Evolutionary conservation across 1,140 invertebrate genomes (phyloP).

Genomic region (Zaprionus davidi): DNA sequence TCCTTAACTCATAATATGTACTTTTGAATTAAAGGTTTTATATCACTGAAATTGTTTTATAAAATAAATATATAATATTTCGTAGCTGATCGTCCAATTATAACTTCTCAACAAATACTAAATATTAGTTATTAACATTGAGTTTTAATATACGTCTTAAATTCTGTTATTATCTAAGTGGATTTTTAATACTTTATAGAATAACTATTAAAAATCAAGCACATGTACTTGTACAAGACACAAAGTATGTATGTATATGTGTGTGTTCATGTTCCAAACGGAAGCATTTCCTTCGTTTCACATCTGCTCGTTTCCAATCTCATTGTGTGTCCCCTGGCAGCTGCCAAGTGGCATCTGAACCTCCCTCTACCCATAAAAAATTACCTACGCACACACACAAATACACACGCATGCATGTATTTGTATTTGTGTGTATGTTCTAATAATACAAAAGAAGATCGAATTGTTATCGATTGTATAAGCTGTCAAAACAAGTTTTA

Average conservation of each 20-base stretch:
- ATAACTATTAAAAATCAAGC: too few relatives aligned
- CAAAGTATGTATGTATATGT: neutral
- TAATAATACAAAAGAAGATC: neutral
- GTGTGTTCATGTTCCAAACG: neutral
- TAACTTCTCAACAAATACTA: too few relatives aligned
- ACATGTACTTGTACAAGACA: neutral
- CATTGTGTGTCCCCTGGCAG: neutral
- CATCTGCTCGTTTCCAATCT: constrained; percentile 20
- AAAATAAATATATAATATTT: too few relatives aligned
- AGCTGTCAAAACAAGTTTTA: neutral
- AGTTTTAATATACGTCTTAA: too few relatives aligned
- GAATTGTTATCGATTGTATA: neutral
- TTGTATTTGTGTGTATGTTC: neutral
- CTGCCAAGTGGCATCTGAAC: constrained; percentile 8
- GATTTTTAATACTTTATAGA: too few relatives aligned
- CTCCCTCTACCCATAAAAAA: constrained; percentile 2
- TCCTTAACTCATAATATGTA: neutral
- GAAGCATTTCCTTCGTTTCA: constrained; percentile 24
- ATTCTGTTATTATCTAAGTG: too few relatives aligned
- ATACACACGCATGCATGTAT: neutral
- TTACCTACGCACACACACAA: neutral
- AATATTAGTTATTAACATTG: too few relatives aligned
- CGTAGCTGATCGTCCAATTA: too few relatives aligned
- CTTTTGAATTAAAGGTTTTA: too few relatives aligned
- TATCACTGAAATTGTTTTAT: too few relatives aligned